These are phyloP conservation scores for Lepidurus arcticus DNA, from an alignment of 1,140 invertebrate genomes.

Conservation along the genomic window DNA sequence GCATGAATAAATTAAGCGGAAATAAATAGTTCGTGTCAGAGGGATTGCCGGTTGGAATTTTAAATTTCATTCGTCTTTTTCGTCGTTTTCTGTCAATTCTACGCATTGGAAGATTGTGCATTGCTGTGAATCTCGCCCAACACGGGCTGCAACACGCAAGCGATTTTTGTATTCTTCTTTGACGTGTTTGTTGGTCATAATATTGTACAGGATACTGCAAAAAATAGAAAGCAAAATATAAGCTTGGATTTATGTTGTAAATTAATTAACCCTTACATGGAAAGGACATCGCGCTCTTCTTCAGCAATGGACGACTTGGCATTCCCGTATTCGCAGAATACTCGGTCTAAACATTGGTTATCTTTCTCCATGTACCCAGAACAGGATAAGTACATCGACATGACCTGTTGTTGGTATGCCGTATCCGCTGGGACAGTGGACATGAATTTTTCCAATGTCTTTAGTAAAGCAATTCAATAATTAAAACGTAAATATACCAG, in stretches of 20 bases:
- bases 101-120: constrained; percentile 31
- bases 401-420: constrained; percentile 39
- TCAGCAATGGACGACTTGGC: constrained; percentile 43
- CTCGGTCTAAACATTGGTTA: constrained; percentile 42
- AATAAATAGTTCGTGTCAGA: background rate
- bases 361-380: constrained; percentile 39
- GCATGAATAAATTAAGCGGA: background rate
- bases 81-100: constrained; percentile 24
- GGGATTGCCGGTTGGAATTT: background rate
- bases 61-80: background rate
- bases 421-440: constrained; percentile 31
- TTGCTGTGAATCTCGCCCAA: constrained; percentile 27
- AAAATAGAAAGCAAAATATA: constrained; percentile 25
- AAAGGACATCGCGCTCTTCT: constrained; percentile 39
- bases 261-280: constrained; percentile 37
- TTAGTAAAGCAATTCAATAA: constrained; percentile 12
- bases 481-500: background rate
- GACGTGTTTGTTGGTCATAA: constrained; percentile 40
- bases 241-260: background rate
- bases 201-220: constrained; percentile 41
- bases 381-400: constrained; percentile 43
- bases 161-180: constrained; percentile 39
- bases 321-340: constrained; percentile 46
- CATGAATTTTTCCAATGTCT: constrained; percentile 35
- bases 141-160: constrained; percentile 38